Evolutionary conservation across 1,140 invertebrate species (phyloP), one percentile per base, ranked within the genome.

Genomic region (Chymomyza costata): DNA sequence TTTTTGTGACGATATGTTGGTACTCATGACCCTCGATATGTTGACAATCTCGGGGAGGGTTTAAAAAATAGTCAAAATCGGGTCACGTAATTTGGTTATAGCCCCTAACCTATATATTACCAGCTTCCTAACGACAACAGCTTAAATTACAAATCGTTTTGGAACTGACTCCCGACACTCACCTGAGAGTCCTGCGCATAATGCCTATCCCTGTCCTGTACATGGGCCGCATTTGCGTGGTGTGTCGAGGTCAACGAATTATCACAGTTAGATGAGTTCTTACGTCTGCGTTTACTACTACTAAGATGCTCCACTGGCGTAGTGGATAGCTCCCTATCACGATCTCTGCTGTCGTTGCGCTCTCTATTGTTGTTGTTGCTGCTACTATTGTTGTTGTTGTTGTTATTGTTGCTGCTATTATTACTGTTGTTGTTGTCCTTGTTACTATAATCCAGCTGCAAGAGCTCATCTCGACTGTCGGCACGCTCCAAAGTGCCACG

Each of bases 181-280:
- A 91, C 90, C 89, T 91, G 90, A 87, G 90, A 89, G 85, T 91
- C 90, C 38, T 88, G 87, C 83, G 89, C 86, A 86, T 89, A 90
- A 81, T 89, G 87, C 84, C 90, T 89, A 62, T 85, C 84, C 84
- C 90, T 89, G 65, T 85, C 84, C 84, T 85, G 81, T 71, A 82
- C 70, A 69, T 80, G 80, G 54, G 64, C 64, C 60, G 65, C 65
- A 78, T 87, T 88, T 60, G 60, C 60, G 69, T 88, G 88, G 71
- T 89, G 88, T 85, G 90, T 90, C 85, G 91, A 91, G 80, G 89
- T 89, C 80, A 89, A 85, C 60, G 88, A 86, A 74, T 87, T 89
- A 87, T 92, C 90, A 86, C 89, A 91, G 87, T 88, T 91, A 81
- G 87, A 88, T 71, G 90, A 92, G 68, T 89, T 89, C 83, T 91